Conservation (phyloP, 2,797 vertebrate genomes). For the Phoeniculus purpureus region DNA sequence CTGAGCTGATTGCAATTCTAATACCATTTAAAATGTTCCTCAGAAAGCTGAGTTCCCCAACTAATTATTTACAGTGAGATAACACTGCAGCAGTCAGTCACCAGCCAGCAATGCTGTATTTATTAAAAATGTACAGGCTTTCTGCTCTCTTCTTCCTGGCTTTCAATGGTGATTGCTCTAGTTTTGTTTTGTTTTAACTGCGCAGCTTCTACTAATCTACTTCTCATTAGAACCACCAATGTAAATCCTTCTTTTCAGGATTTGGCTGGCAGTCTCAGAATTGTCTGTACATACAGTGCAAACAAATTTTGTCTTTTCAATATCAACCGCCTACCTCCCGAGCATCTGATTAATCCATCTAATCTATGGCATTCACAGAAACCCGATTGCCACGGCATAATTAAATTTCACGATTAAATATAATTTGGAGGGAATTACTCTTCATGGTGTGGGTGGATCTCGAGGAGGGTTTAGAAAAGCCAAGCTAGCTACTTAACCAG, state of each 20-base stretch:
- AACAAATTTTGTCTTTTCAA: constrained; percentile 37
- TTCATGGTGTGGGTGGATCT: not conserved
- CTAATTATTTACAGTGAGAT: not conserved
- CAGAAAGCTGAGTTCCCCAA: constrained; percentile 5
- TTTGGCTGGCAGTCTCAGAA: constrained; percentile 21
- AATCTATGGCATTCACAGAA: not conserved
- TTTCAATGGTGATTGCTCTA: not conserved
- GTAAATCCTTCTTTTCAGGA: constrained; percentile 27
- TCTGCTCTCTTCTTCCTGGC: not conserved
- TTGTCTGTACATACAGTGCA: not conserved
- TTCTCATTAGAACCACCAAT: constrained; percentile 3
- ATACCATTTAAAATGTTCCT: not conserved
- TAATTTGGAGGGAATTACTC: not conserved
- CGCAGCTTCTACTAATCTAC: not conserved
- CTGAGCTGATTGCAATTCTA: not conserved
- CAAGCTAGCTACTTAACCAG: not conserved
- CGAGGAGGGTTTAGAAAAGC: not conserved
- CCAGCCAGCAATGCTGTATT: not conserved
- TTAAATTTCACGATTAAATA: constrained; percentile 5
- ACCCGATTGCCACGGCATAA: not conserved
- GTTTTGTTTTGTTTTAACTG: not conserved
- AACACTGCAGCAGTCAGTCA: constrained; percentile 15
- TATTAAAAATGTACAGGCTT: not conserved
- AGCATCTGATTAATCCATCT: not conserved
- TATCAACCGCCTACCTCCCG: not conserved